A percentile compares a stretch with the other conserved stretches of the same genome.
Conservation (phyloP, 2,113 vertebrate genomes). For the Cyanoramphus novaezelandiae region DNA sequence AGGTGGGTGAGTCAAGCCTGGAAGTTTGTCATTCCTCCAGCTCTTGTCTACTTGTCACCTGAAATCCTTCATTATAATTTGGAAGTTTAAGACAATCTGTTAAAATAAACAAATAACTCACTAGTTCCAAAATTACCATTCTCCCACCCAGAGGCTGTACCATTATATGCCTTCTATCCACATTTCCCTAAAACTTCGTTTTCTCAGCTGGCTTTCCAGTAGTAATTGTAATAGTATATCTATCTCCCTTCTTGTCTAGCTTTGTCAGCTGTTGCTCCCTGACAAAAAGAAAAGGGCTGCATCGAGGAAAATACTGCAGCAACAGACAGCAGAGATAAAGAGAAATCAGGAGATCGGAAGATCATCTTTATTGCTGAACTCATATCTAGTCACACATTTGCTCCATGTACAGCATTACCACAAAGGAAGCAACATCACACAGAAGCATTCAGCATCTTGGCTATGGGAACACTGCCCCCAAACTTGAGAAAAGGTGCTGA, state of each 20-base stretch:
- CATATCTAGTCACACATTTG: not conserved
- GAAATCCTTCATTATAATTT: not conserved
- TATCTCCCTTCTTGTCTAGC: not conserved
- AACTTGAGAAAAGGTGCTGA: not conserved
- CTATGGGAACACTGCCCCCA: accelerated
- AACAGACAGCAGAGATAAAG: not conserved
- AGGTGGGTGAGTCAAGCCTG: not conserved
- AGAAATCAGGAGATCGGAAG: not conserved
- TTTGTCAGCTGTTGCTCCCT: not conserved
- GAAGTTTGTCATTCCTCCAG: not conserved
- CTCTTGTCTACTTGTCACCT: not conserved
- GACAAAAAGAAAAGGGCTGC: not conserved
- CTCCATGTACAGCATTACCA: not conserved
- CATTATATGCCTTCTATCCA: not conserved
- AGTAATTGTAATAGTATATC: not conserved
- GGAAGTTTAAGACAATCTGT: not conserved
- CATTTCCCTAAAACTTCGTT: not conserved
- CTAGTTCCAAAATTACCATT: not conserved
- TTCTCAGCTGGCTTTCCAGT: not conserved
- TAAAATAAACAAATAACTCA: not conserved
- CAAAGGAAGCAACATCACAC: not conserved
- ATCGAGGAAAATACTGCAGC: not conserved
- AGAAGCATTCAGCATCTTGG: not conserved
- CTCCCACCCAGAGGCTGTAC: not conserved
- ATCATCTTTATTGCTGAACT: not conserved